Evolutionary conservation across 2,888 invertebrate species (phyloP).

Genomic region (Phengaris alcon): DNA sequence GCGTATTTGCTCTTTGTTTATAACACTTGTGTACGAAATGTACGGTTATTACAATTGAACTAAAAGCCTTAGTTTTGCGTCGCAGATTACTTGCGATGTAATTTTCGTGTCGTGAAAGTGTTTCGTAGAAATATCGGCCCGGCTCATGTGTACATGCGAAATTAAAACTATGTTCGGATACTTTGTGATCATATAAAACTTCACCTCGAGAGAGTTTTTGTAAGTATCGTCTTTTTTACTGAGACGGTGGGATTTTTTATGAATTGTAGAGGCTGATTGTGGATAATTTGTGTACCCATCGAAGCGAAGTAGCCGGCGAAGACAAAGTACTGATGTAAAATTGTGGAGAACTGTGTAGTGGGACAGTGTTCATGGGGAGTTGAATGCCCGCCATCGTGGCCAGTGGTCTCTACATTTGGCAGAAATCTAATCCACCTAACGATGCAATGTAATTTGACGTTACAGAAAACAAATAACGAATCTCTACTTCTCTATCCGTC

Average conservation of each 20-base stretch:
- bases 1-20: constrained; percentile 69
- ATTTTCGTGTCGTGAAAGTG: constrained; percentile 72
- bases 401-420: constrained; percentile 61
- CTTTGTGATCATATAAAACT: constrained; percentile 49
- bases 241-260: constrained; percentile 31
- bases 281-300: constrained; percentile 43
- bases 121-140: constrained; percentile 59
- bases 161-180: constrained; percentile 60
- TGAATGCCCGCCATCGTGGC: constrained; percentile 66
- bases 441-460: constrained; percentile 23
- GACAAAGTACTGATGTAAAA: constrained; percentile 37
- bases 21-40: constrained; percentile 54
- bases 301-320: constrained; percentile 40
- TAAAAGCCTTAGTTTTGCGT: constrained; percentile 36
- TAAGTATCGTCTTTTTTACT: constrained; percentile 38
- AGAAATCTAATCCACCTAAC: constrained; percentile 37
- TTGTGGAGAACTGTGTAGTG: constrained; percentile 35
- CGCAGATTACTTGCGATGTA: constrained; percentile 51
- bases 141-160: constrained; percentile 68
- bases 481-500: neutral
- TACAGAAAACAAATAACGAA: neutral
- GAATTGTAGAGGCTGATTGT: constrained; percentile 31
- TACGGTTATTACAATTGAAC: constrained; percentile 30
- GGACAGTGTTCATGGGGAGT: constrained; percentile 58
- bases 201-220: constrained; percentile 33